Evolutionary conservation across 2,113 vertebrate genomes (phyloP), one percentile per base, ranked within the genome.

Genomic region (Ceyx cyanopectus): DNA sequence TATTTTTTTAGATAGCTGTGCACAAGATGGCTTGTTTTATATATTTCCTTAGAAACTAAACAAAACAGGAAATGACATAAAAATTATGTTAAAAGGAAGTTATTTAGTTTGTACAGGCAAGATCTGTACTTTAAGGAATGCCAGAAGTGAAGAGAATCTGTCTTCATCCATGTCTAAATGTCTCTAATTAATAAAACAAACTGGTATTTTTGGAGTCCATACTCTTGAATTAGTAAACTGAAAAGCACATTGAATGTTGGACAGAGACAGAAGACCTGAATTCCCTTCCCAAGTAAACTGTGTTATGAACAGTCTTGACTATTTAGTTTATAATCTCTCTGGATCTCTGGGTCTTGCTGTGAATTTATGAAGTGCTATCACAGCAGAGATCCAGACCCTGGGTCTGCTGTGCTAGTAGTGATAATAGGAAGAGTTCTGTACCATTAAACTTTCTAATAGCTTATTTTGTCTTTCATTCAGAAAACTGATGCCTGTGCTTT

Each of bases 401-500:
- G 37, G 56, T 81, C 40, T 5, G 2, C 54, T 80, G 69, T 11
- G 2, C 34, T 68, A 5, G 29, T 57, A 30, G 41, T 53, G 40
- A 43, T 32, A 62, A 85, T 27, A 37, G 37, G 37, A 37, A 37
- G 37, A 37, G 37, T 37, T 37, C 37, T 37, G 37, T 37, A 37
- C 37, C 37, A 37, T 9, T 37, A 37, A 37, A 37, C 37, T 68
- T 77, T 46, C 57, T 95, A 83, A 92, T 12, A 30, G 18, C 32
- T 92, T 54, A 8, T 87, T 92, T 76, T 62, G 46, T 90, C 40
- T 92, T 89, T 92, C 26, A n/a, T 86, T 82, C 95, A 99, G 98
- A 97, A 97, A 86, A 93, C 95, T 56, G 93, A 87, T 62, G 85
- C 70, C 18, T 90, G 66, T 34, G 96, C 96, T 70, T 92, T 68